Evolutionary conservation across 2,113 vertebrate genomes (phyloP).

Genomic region (Thermophis baileyi): DNA sequence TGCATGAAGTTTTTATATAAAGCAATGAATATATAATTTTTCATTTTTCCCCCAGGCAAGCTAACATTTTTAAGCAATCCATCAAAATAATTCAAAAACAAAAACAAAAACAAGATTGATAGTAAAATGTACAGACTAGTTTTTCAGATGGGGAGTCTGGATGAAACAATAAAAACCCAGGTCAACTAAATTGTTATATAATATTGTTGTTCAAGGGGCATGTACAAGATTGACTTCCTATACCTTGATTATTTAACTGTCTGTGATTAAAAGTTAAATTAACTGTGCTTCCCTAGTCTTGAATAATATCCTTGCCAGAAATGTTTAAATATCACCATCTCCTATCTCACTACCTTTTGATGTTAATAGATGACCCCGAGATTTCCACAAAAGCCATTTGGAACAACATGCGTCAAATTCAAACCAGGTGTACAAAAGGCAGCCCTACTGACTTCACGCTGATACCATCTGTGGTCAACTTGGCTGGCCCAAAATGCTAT

Average conservation of each 20-base stretch:
- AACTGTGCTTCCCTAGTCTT: background rate
- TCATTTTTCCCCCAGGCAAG: background rate
- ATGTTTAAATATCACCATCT: background rate
- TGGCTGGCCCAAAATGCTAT: background rate
- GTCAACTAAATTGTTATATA: background rate
- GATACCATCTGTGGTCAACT: constrained; percentile 47
- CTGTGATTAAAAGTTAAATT: background rate
- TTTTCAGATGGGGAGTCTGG: background rate
- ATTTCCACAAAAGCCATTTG: background rate
- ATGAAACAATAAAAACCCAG: background rate
- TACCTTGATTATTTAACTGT: background rate
- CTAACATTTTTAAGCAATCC: background rate
- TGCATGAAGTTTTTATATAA: constrained; percentile 1
- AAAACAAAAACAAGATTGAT: background rate
- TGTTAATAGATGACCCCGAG: background rate
- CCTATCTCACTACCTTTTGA: background rate
- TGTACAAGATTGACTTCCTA: background rate
- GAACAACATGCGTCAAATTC: constrained; percentile 39
- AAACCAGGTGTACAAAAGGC: constrained; percentile 43
- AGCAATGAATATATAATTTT: background rate
- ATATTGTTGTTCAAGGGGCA: background rate
- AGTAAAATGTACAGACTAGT: background rate
- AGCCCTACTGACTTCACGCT: background rate
- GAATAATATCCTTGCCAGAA: background rate
- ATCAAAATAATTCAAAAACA: background rate